phyloP scores from a whole-genome alignment of 2,113 vertebrate genomes.

The Edolisoma coerulescens region DNA sequence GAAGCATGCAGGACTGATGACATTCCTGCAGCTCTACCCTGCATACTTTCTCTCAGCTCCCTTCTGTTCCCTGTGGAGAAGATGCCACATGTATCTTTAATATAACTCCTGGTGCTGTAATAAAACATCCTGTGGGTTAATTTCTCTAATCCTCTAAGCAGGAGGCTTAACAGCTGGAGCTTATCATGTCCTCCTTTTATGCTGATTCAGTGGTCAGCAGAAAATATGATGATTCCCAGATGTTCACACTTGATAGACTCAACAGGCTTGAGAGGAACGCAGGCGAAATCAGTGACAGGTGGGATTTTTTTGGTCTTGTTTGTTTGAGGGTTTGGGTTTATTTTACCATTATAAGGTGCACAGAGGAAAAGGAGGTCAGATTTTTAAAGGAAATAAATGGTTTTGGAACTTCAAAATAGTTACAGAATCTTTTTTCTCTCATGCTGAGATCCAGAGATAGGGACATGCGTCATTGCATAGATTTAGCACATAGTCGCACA shows the following conservation, averaged over 20 bases:
- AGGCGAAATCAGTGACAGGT: conserved; percentile 1
- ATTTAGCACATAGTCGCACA: neutral
- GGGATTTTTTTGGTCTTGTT: neutral
- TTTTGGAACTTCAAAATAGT: neutral
- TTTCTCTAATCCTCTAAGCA: conserved; percentile 43
- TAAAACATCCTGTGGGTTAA: conserved; percentile 25
- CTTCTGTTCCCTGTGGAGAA: neutral
- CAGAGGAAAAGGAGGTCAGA: neutral
- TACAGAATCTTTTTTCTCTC: neutral
- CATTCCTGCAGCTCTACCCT: neutral
- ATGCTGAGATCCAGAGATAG: neutral
- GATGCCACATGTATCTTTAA: neutral
- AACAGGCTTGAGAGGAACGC: conserved; percentile 27
- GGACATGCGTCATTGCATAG: neutral
- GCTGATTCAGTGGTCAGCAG: conserved; percentile 53
- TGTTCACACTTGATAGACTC: conserved; percentile 39
- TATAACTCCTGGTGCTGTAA: neutral
- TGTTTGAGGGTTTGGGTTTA: neutral
- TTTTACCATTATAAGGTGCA: neutral
- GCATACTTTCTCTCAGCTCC: neutral
- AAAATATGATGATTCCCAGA: conserved; percentile 60
- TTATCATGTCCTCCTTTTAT: conserved; percentile 48
- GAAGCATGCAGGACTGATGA: neutral
- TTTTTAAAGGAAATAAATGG: neutral
- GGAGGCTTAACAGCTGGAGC: conserved; percentile 52